These are phyloP conservation scores for Peucedramus taeniatus DNA, from an alignment of 2,113 vertebrate species.

Conservation along the genomic window DNA sequence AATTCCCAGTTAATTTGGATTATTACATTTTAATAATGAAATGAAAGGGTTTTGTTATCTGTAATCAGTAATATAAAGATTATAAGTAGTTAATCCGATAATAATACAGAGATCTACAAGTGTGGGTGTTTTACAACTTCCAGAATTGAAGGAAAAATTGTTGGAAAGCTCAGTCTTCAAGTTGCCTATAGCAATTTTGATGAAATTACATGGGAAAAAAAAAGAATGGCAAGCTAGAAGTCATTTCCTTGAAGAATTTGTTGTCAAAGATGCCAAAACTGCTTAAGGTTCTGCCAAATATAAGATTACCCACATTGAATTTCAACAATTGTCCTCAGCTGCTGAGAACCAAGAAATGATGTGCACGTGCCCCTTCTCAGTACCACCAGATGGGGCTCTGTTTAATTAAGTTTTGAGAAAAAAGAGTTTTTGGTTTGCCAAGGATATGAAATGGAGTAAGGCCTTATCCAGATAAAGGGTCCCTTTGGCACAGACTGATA, in stretches of 20 bases:
- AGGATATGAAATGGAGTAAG: background rate
- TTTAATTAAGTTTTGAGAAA: background rate
- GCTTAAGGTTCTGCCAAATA: background rate
- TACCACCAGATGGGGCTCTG: background rate
- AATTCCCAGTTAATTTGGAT: background rate
- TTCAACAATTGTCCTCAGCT: background rate
- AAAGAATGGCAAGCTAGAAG: background rate
- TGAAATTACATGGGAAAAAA: background rate
- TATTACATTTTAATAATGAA: background rate
- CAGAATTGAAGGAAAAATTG: background rate
- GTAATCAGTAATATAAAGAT: background rate
- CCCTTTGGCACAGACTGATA: background rate
- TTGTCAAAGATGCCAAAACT: background rate
- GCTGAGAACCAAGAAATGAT: background rate
- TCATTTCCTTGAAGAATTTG: background rate
- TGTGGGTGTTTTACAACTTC: background rate
- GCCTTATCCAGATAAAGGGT: background rate
- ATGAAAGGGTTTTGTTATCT: rapidly evolving
- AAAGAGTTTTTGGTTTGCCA: background rate
- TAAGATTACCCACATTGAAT: background rate
- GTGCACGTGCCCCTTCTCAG: background rate
- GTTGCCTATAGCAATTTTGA: background rate
- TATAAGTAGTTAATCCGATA: background rate
- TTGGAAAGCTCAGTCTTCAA: background rate
- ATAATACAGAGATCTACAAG: background rate